Base-by-base conservation (phyloP, 2,113 vertebrate species). In the Pandion haliaetus region DNA sequence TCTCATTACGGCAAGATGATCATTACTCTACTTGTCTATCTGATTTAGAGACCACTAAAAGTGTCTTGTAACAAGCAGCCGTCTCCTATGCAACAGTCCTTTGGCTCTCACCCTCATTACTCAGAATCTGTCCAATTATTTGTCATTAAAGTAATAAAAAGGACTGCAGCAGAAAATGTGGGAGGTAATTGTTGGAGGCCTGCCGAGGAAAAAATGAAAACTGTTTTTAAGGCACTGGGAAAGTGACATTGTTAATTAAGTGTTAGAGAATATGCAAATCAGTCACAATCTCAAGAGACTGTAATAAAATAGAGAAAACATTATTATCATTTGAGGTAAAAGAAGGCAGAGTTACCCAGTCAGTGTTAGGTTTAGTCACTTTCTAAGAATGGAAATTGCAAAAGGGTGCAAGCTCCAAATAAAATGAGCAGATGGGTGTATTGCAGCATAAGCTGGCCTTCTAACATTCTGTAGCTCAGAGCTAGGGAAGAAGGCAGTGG, bases 121-220 rank as follows among this genome's bases (percentile, higher is more conserved):
- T 99, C 98, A 98, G 98, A 98, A 98, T 98, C 98, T 98, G 98
- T 98, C 98, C 98, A 99, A 99, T 99, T 99, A 98, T 98, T 98
- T 98, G 98, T 98, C 98, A 98, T 99, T 99, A 99, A 98, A 98
- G 98, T 98, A 98, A 98, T 98, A 98, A 98, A 98, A 98, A 97
- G 95, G 96, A 98, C 97, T 98, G 97, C 95, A 97, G 97, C 91
- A 98, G 97, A 98, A 98, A 98, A 98, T 98, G 98, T 98, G 98
- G 98, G 98, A 98, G 97, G 98, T 98, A 98, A 98, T 98, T 97
- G 97, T 97, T 98, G 98, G 98, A 98, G 97, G 95, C 96, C 98
- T 99, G 97, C 98, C 90, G 90, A 65, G 98, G 88, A 93, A 97
- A 97, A 98, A 98, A 97, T 97, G 95, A 97, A 97, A 98, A 98